Percentiles rank a stretch among this genome's conserved stretches.
Conservation (phyloP, 2,113 vertebrate genomes). For the Turnix velox region DNA sequence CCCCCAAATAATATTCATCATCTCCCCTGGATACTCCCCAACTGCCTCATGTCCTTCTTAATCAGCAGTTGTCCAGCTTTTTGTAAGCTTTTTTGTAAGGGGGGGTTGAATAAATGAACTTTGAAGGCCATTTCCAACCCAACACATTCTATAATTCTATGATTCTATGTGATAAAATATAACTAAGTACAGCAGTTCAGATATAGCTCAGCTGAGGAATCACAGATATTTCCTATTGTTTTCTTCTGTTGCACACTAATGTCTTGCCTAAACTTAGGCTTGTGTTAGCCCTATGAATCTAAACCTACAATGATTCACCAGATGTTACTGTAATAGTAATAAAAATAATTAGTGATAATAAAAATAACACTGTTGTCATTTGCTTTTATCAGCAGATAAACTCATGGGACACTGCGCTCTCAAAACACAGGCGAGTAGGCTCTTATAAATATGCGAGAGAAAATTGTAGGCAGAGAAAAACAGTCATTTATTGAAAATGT, state of each 20-base stretch:
- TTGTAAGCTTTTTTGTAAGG: no score
- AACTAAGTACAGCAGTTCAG: neutral
- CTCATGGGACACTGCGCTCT: constrained; percentile 29
- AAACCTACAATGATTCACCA: neutral
- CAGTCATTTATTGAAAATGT: constrained; percentile 47
- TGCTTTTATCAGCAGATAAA: constrained; percentile 20
- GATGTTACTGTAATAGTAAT: constrained; percentile 15
- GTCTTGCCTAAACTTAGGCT: neutral
- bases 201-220: neutral
- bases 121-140: no score
- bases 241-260: neutral
- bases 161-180: neutral
- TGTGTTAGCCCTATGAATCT: neutral
- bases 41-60: no score
- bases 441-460: constrained; percentile 50
- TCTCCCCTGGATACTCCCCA: no score
- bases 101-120: no score
- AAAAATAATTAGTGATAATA: constrained; percentile 46
- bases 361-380: constrained; percentile 39
- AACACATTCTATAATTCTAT: no score
- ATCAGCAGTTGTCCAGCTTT: no score
- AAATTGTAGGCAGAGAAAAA: constrained; percentile 51
- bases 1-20: no score
- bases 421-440: neutral
- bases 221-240: neutral